phyloP scores from a whole-genome alignment of 2,797 vertebrate genomes.

The Micrastur ruficollis region DNA sequence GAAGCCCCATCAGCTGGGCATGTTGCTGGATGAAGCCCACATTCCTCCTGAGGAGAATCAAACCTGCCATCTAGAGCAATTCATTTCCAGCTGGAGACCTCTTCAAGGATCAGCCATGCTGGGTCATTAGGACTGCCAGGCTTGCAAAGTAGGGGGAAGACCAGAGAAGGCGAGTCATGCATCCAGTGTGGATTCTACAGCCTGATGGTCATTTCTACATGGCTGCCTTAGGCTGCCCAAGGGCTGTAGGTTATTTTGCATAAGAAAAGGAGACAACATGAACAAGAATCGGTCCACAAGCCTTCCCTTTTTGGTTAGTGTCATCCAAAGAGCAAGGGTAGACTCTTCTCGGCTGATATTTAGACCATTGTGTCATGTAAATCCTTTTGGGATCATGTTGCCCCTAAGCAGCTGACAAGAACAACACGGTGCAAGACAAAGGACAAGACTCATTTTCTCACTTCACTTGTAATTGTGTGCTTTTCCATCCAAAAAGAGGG shows the following conservation, averaged over 20 bases:
- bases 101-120: fast-evolving
- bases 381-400: not conserved
- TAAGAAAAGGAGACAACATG: not conserved
- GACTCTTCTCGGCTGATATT: not conserved
- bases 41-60: not conserved
- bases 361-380: not conserved
- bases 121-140: not conserved
- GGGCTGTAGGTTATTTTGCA: not conserved
- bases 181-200: not conserved
- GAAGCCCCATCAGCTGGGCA: no score
- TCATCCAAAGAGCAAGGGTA: not conserved
- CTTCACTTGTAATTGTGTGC: no score
- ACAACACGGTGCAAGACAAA: not conserved
- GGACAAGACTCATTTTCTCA: not conserved
- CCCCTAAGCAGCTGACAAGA: not conserved
- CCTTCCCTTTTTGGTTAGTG: not conserved
- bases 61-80: not conserved
- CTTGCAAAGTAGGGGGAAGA: not conserved
- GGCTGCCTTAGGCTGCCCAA: not conserved
- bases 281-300: not conserved
- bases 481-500: not conserved
- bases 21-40: fast-evolving
- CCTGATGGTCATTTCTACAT: not conserved
- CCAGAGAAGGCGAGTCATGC: not conserved
- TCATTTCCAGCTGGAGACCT: not conserved